Percentiles rank a stretch among this genome's conserved stretches.
These are phyloP conservation scores for Grammomys surdaster DNA, from an alignment of 2,113 vertebrate genomes.

Conservation along the genomic window DNA sequence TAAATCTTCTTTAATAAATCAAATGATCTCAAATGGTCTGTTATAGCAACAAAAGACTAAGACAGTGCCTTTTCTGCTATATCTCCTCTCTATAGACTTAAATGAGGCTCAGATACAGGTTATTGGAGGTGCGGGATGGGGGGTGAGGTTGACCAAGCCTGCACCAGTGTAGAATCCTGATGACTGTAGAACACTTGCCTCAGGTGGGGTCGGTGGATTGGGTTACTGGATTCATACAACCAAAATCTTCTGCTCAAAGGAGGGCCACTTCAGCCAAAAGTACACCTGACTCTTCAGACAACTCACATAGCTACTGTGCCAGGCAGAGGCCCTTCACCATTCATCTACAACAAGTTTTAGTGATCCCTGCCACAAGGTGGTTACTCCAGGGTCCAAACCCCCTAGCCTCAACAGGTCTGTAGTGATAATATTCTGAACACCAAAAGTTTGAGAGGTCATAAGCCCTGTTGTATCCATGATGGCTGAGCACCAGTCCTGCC, in stretches of 20 bases:
- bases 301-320: not conserved
- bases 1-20: not conserved
- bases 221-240: not conserved
- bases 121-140: rapidly evolving
- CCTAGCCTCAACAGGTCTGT: not conserved
- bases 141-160: rapidly evolving
- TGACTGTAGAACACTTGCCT: not conserved
- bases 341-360: not conserved
- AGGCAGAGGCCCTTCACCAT: not conserved
- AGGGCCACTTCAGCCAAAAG: not conserved
- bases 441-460: rapidly evolving
- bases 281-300: rapidly evolving
- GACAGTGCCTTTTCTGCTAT: not conserved
- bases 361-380: not conserved
- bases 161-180: not conserved
- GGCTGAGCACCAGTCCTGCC: too few species aligned
- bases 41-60: not conserved
- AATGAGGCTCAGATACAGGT: not conserved
- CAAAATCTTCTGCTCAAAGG: not conserved
- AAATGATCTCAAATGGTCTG: not conserved
- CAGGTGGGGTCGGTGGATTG: not conserved
- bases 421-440: not conserved
- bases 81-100: not conserved
- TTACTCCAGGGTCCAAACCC: not conserved
- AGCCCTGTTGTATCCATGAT: too few species aligned